Evolutionary conservation across 2,888 invertebrate species (phyloP).

Genomic region (Philereme transversata): DNA sequence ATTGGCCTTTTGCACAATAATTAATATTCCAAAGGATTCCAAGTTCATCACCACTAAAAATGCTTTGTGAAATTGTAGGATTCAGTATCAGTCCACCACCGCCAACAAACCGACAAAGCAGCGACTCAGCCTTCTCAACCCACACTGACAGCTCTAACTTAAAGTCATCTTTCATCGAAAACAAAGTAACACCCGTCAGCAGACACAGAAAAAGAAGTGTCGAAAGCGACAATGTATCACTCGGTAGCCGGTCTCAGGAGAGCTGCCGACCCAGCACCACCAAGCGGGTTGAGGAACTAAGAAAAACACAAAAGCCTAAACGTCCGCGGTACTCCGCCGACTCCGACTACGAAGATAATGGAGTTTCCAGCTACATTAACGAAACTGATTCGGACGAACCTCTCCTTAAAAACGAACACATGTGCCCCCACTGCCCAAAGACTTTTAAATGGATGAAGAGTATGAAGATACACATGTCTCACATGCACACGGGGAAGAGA

Average conservation of each 20-base stretch:
- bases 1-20: no score
- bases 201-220: slow-evolving; percentile 65
- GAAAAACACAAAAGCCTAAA: slow-evolving; percentile 52
- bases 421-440: slow-evolving; percentile 63
- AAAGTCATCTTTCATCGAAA: slow-evolving; percentile 59
- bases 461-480: slow-evolving; percentile 50
- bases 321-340: slow-evolving; percentile 56
- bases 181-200: slow-evolving; percentile 51
- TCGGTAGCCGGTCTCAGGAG: slow-evolving; percentile 61
- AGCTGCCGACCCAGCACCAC: slow-evolving; percentile 54
- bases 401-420: slow-evolving; percentile 48
- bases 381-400: slow-evolving; percentile 76
- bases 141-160: slow-evolving; percentile 69
- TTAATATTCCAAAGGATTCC: no score
- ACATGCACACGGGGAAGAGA: slow-evolving; percentile 50
- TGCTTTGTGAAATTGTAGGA: slow-evolving; percentile 49
- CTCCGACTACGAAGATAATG: slow-evolving; percentile 71
- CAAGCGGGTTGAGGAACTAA: slow-evolving; percentile 67
- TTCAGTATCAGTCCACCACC: slow-evolving; percentile 67
- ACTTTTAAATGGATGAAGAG: slow-evolving; percentile 52
- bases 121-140: slow-evolving; percentile 77
- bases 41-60: no score
- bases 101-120: slow-evolving; percentile 72
- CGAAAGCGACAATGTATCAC: slow-evolving; percentile 66
- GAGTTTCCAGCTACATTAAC: slow-evolving; percentile 57